A percentile compares a stretch with the other conserved stretches of the same genome.
Evolutionary conservation across 2,888 invertebrate genomes (phyloP).

Genomic region (Eristalis intricaria): DNA sequence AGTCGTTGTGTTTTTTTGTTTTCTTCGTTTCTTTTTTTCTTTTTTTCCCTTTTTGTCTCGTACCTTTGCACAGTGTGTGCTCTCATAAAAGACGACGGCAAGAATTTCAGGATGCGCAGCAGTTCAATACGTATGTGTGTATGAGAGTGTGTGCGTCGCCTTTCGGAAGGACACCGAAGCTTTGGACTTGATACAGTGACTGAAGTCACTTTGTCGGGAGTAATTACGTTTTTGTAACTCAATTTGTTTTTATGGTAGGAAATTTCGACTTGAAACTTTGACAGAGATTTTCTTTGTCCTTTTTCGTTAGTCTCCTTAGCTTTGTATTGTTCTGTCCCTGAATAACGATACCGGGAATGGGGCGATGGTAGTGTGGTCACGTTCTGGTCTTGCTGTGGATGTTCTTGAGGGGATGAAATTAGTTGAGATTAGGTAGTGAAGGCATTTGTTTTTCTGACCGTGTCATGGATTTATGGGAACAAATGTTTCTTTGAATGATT

Average conservation of each 20-base stretch:
- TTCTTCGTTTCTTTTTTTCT: slow-evolving; percentile 9
- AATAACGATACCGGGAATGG: not conserved
- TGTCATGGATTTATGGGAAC: slow-evolving; percentile 29
- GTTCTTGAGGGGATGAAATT: slow-evolving; percentile 50
- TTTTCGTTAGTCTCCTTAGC: slow-evolving; percentile 11
- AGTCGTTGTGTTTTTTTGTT: not conserved
- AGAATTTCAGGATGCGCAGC: slow-evolving; percentile 6
- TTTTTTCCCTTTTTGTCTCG: not conserved
- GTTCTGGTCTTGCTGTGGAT: slow-evolving; percentile 41
- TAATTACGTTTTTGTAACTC: slow-evolving; percentile 72
- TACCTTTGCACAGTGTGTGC: slow-evolving; percentile 23
- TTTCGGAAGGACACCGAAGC: slow-evolving; percentile 2
- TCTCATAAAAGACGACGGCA: slow-evolving; percentile 11
- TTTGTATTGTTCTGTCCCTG: not conserved
- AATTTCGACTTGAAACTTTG: slow-evolving; percentile 66
- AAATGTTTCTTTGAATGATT: not conserved
- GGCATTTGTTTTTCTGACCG: slow-evolving; percentile 50
- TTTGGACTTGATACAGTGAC: slow-evolving; percentile 55
- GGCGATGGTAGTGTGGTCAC: not conserved
- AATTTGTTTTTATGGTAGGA: slow-evolving; percentile 68
- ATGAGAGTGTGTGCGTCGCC: not conserved
- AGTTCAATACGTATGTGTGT: not conserved
- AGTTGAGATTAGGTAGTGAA: slow-evolving; percentile 57
- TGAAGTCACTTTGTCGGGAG: slow-evolving; percentile 63
- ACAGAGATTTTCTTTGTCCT: slow-evolving; percentile 51